Base-by-base conservation (phyloP, 2,888 invertebrate genomes). In the Trichopoda pennipes region DNA sequence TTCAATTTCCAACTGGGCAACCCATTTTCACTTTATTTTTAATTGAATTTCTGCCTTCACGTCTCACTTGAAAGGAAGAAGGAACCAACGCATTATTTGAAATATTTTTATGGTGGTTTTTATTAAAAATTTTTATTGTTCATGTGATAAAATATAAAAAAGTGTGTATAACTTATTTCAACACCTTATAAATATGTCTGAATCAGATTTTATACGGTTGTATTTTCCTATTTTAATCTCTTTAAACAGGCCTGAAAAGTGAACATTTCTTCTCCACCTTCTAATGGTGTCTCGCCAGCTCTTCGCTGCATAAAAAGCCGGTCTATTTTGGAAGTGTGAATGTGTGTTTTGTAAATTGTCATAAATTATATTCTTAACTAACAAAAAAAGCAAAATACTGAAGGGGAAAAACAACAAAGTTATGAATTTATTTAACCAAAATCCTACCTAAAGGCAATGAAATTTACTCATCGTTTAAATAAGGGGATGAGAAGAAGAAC, bases 301-400 rank as follows among this genome's bases (percentile, higher is more conserved):
- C 4, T 58, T 66, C 19, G 23, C 7, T 16, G 12, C 35, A 61
- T 61, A 42, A 55, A 64, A 75, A 75, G 55, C 74, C 55, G 61
- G 78, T 75, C 75, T 42, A 55, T 53, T 72, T 66, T 42, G 35
- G 4, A 3, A 19, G 28, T 55, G 42, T 28, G 6, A 17, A 19
- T 73, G 32, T 38, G 23, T 61, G 60, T 70, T 70, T 63, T 38
- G 16, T 68, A 76, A 79, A 75, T 82, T 72, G 79, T 75, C 82
- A 82, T 82, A 82, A 82, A 79, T 82, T 82, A 79, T 61, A 72
- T 75, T 75, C 82, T 82, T 82, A 79, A 79, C 64, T 14, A 66
- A 38, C 21, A 47, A 55, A 53, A 58, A 17, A 68, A 53, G 21
- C 42, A 21, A 35, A 35, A 17, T n/a, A 12, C 14, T 19, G 12